These are phyloP conservation scores for Chelonus formosanus DNA, from an alignment of 2,888 invertebrate genomes.

Conservation along the genomic window DNA sequence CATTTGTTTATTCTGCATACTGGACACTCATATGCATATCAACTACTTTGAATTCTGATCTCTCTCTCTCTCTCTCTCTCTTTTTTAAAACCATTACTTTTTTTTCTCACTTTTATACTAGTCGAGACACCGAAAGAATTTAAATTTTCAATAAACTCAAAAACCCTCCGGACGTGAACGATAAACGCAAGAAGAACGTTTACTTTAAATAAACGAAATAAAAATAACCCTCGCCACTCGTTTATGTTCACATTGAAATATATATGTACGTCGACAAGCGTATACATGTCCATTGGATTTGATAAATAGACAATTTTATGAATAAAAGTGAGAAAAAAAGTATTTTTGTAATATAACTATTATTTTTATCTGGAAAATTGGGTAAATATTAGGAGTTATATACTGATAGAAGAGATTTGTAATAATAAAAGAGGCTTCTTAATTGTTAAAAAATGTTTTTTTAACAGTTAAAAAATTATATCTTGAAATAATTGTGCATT, in stretches of 20 bases:
- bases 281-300: conserved; percentile 3
- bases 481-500: no score
- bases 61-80: not conserved
- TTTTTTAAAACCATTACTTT: not conserved
- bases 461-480: no score
- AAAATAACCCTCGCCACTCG: conserved; percentile 15
- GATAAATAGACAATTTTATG: conserved; percentile 14
- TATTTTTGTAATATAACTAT: not conserved
- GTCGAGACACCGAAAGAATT: conserved; percentile 18
- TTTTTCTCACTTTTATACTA: not conserved
- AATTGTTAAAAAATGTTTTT: no score
- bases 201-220: conserved; percentile 13
- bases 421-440: no score
- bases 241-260: conserved; percentile 7
- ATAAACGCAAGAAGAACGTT: conserved; percentile 15
- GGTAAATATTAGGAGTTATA: no score
- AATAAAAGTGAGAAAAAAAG: not conserved
- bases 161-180: conserved; percentile 14
- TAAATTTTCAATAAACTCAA: conserved; percentile 21
- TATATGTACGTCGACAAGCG: conserved; percentile 10
- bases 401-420: no score
- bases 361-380: not conserved
- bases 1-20: conserved; percentile 1
- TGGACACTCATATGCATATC: no score
- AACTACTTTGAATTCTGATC: not conserved